These are phyloP conservation scores for Lasius platythorax DNA, from an alignment of 2,888 invertebrate genomes.

Conservation along the genomic window DNA sequence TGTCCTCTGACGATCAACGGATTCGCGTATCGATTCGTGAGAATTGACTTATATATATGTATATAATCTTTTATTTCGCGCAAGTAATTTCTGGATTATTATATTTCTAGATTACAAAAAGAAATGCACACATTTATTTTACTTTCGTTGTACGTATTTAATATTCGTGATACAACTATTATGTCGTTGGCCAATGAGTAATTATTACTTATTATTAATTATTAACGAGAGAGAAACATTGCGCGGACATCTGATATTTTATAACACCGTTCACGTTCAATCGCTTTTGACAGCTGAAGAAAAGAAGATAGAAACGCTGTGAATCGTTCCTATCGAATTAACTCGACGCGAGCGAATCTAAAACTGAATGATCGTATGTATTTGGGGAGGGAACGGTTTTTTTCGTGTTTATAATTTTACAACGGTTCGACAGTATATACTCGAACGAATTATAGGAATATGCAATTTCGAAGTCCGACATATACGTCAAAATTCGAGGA, in stretches of 20 bases:
- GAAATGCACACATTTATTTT: not conserved
- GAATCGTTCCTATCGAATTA: not conserved
- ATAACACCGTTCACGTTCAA: not conserved
- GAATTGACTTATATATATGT: constrained; percentile 9
- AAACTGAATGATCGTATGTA: not conserved
- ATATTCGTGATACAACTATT: not conserved
- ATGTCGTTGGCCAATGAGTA: not conserved
- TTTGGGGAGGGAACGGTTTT: not conserved
- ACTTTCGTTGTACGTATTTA: not conserved
- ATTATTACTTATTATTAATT: not conserved
- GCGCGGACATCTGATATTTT: not conserved
- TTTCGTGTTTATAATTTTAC: constrained; percentile 10
- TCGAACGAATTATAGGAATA: constrained; percentile 18
- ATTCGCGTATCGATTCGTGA: constrained; percentile 66
- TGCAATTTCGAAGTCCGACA: constrained; percentile 53
- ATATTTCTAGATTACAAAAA: not conserved
- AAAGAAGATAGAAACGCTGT: not conserved
- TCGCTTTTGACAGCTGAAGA: not conserved
- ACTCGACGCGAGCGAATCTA: not conserved
- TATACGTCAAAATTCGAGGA: constrained; percentile 15
- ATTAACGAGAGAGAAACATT: not conserved
- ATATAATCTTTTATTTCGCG: not conserved
- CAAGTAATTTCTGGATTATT: not conserved
- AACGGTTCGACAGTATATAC: not conserved
- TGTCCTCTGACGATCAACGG: constrained; percentile 40